phyloP scores from a whole-genome alignment of 2,113 vertebrate genomes.

The Lagopus leucura region DNA sequence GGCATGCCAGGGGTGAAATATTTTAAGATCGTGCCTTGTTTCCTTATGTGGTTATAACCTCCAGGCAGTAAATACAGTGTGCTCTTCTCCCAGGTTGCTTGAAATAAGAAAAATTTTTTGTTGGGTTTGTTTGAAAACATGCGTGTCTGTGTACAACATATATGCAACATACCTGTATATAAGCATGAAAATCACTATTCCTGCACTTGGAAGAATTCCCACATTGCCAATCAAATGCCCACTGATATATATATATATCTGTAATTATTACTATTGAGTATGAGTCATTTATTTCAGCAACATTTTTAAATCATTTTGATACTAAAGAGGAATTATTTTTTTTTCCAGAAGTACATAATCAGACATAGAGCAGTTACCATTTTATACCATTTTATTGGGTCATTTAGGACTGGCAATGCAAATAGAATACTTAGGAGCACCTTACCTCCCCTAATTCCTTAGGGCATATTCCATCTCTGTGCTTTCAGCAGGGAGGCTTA shows the following conservation, averaged over 20 bases:
- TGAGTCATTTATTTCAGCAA: background rate
- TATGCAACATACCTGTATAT: background rate
- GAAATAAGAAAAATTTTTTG: background rate
- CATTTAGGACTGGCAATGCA: background rate
- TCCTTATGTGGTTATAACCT: background rate
- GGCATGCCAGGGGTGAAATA: background rate
- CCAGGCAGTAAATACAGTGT: background rate
- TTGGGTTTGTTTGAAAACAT: background rate
- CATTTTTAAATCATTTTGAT: background rate
- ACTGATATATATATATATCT: background rate
- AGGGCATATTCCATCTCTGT: background rate
- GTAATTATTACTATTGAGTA: background rate
- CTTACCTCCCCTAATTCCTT: background rate
- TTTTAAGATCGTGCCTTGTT: background rate
- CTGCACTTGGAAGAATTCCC: background rate
- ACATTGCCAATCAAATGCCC: background rate
- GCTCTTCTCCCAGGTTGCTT: fast-evolving
- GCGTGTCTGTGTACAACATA: background rate
- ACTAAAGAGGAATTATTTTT: background rate
- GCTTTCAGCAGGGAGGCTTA: background rate
- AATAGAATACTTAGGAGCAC: background rate
- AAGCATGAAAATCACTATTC: background rate
- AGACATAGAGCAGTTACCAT: background rate
- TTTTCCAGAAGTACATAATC: background rate
- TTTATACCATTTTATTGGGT: background rate